phyloP scores from a whole-genome alignment of 2,888 invertebrate species.

The Leptothorax acervorum region DNA sequence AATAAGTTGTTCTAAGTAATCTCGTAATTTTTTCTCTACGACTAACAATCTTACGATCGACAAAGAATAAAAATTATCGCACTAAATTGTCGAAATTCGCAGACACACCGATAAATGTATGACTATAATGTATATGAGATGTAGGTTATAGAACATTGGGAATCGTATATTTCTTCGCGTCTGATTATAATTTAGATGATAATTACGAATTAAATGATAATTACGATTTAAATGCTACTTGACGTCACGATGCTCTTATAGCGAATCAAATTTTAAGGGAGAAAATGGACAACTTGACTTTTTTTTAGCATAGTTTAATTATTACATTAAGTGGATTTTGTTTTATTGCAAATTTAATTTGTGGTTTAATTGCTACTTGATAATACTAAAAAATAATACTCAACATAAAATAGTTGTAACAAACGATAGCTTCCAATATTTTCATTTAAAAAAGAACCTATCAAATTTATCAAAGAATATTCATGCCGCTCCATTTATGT shows the following conservation, averaged over 20 bases:
- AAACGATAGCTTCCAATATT: background rate
- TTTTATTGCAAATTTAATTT: background rate
- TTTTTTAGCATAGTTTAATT: background rate
- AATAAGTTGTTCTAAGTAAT: conserved; percentile 67
- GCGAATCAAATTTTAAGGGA: conserved; percentile 1
- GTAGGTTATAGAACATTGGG: conserved; percentile 2
- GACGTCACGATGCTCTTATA: background rate
- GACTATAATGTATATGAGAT: conserved; percentile 56
- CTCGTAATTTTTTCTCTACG: conserved; percentile 65
- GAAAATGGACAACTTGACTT: background rate
- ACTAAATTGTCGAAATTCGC: background rate
- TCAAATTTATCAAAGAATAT: conserved; percentile 10
- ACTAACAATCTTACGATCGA: conserved; percentile 60
- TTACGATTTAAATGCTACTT: background rate
- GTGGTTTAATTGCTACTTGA: conserved; percentile 15
- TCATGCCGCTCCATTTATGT: background rate
- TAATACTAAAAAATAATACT: conserved; percentile 51
- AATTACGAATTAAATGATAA: background rate
- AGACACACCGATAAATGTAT: conserved; percentile 46
- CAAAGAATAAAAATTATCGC: conserved; percentile 1
- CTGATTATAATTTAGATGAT: background rate
- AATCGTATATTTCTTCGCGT: background rate
- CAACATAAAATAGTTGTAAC: conserved; percentile 17
- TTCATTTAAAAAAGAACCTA: background rate
- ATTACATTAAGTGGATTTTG: background rate